Conservation (phyloP, 2,113 vertebrate genomes). For the Oxyruncus cristatus region DNA sequence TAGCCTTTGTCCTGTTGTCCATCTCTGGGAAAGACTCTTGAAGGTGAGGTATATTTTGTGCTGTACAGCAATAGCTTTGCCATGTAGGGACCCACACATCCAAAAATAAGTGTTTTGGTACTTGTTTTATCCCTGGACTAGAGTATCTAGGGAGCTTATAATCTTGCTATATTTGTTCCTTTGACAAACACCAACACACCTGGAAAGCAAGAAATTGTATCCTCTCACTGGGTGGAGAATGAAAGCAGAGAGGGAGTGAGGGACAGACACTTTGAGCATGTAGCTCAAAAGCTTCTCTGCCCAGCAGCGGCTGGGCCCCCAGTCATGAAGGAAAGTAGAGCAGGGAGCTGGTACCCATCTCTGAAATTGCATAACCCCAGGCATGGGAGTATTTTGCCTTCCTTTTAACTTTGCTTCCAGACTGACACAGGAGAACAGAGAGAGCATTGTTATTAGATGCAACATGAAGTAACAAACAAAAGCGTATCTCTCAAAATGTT, state of each 20-base stretch:
- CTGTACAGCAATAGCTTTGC: neutral
- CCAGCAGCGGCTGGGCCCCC: neutral
- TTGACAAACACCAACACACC: neutral
- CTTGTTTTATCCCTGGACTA: neutral
- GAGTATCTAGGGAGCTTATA: neutral
- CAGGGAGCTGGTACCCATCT: neutral
- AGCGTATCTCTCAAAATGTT: neutral
- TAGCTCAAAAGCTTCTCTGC: neutral
- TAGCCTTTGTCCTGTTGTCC: neutral
- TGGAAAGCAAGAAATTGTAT: neutral
- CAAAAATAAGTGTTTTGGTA: neutral
- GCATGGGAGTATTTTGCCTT: neutral
- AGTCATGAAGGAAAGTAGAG: neutral
- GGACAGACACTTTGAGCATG: neutral
- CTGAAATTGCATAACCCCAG: neutral
- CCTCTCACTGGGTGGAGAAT: neutral
- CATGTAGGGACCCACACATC: neutral
- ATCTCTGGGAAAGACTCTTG: neutral
- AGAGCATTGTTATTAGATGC: neutral
- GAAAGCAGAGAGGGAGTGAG: neutral
- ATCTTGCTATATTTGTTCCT: neutral
- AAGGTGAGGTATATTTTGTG: neutral
- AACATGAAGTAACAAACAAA: constrained; percentile 48
- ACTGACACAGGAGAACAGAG: neutral
- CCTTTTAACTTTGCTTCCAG: neutral